Conservation (phyloP, 2,797 vertebrate species). For the Pseudotriccus pelzelni region DNA sequence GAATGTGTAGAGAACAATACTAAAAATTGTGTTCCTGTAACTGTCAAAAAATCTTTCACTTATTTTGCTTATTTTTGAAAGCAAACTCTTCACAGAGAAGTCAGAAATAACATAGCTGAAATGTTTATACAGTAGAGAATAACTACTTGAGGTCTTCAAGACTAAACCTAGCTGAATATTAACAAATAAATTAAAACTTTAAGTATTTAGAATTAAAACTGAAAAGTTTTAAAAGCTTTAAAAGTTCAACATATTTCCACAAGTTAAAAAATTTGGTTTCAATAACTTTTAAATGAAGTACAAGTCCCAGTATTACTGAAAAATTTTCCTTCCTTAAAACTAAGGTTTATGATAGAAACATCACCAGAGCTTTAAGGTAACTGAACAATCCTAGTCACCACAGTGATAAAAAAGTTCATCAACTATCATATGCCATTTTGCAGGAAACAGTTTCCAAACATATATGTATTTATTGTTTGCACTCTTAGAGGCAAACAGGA, state of each 20-base stretch:
- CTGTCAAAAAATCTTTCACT: neutral
- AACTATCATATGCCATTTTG: neutral
- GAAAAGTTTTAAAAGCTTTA: neutral
- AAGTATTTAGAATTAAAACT: neutral
- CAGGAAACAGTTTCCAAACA: conserved; percentile 9
- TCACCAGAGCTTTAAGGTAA: neutral
- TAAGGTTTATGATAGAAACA: neutral
- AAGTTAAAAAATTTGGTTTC: neutral
- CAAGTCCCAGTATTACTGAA: neutral
- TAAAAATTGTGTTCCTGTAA: neutral
- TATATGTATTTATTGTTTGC: neutral
- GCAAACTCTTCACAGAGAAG: neutral
- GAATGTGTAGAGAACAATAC: neutral
- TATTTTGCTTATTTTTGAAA: neutral
- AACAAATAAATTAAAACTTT: neutral
- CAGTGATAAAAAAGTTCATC: neutral
- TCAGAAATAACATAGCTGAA: neutral
- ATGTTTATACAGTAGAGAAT: neutral
- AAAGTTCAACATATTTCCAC: neutral
- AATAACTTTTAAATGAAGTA: neutral
- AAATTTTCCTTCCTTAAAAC: neutral
- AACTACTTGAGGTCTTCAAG: neutral
- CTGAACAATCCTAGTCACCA: neutral
- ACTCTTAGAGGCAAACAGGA: neutral
- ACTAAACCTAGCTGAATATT: neutral